Conservation (phyloP, 2,797 vertebrate species). For the Oreonectes daqikongensis region DNA sequence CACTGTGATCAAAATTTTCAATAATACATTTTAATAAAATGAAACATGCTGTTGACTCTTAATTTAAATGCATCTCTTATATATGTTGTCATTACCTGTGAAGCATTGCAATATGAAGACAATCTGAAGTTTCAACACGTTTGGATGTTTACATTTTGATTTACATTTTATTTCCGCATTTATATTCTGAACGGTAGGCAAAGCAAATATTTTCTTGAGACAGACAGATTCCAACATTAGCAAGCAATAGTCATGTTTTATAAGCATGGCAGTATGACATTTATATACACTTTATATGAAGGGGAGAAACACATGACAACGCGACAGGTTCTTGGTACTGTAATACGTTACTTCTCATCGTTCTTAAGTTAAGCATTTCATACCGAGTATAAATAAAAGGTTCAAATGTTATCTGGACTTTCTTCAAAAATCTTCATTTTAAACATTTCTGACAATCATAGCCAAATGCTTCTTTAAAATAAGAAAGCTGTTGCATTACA, state of each 20-base stretch:
- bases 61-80: not conserved
- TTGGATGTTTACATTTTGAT: slow-evolving; percentile 62
- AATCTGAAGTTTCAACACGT: slow-evolving; percentile 3
- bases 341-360: not conserved
- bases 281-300: slow-evolving; percentile 66
- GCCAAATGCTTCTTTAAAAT: not conserved
- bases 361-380: not conserved
- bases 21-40: not conserved
- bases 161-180: slow-evolving; percentile 49
- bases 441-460: not conserved
- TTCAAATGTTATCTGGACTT: not conserved
- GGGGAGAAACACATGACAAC: slow-evolving; percentile 48
- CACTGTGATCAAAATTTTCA: not conserved
- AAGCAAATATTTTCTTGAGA: slow-evolving; percentile 47
- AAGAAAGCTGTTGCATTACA: not conserved
- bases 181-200: slow-evolving; percentile 45
- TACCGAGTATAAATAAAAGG: not conserved
- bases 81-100: slow-evolving; percentile 18
- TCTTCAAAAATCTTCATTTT: too few relatives aligned
- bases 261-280: slow-evolving; percentile 64
- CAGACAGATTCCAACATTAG: slow-evolving; percentile 61
- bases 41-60: not conserved
- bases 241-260: slow-evolving; percentile 62
- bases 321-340: not conserved
- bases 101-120: not conserved